Conservation (phyloP, 2,797 vertebrate species). For the Gadopsis bispinosus region DNA sequence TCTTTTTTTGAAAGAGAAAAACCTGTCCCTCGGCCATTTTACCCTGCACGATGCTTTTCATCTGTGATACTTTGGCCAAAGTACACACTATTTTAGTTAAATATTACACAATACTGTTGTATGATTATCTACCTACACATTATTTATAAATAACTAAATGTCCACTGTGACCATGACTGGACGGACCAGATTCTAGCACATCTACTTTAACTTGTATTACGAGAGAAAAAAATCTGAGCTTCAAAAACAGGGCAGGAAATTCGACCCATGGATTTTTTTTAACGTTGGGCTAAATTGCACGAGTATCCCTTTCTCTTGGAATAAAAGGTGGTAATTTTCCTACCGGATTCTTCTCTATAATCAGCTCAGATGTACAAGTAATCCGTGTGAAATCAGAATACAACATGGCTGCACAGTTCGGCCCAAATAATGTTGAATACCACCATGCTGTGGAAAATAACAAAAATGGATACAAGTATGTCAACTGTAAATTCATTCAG, state of each 20-base stretch:
- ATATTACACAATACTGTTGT: not conserved
- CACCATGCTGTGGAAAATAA: slow-evolving; percentile 4
- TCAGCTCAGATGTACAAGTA: slow-evolving; percentile 19
- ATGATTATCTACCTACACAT: not conserved
- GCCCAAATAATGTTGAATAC: not conserved
- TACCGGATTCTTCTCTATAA: slow-evolving; percentile 21
- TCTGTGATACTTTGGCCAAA: not conserved
- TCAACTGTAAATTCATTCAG: slow-evolving; percentile 23
- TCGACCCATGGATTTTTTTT: slow-evolving; percentile 2
- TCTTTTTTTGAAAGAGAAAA: slow-evolving; percentile 1
- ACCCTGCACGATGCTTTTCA: slow-evolving; percentile 2
- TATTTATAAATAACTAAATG: not conserved
- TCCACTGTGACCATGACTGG: not conserved
- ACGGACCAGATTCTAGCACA: not conserved
- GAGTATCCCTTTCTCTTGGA: slow-evolving; percentile 14
- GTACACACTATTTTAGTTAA: not conserved
- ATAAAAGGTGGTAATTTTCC: slow-evolving; percentile 19
- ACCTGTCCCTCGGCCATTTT: not conserved
- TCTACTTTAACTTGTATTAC: slow-evolving; percentile 13
- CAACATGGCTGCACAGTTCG: not conserved
- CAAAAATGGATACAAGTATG: slow-evolving; percentile 1
- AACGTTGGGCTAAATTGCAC: slow-evolving; percentile 19
- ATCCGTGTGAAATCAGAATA: slow-evolving; percentile 21
- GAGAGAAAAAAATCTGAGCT: not conserved
- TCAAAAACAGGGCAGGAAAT: not conserved